These are phyloP conservation scores for Oreortyx pictus DNA, from an alignment of 2,797 vertebrate species.

Conservation along the genomic window DNA sequence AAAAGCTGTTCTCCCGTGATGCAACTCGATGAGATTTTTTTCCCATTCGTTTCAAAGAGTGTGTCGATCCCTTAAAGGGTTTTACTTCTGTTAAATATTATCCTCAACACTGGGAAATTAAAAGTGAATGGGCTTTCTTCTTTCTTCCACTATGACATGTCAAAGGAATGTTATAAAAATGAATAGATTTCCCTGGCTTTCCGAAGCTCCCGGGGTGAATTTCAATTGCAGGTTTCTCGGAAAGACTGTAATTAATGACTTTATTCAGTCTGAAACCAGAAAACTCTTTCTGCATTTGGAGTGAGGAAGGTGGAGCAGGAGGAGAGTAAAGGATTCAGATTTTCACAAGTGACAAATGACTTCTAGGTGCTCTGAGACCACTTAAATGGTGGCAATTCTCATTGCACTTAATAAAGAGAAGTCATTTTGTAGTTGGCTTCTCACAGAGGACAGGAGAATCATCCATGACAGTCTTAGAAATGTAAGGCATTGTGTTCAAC, in stretches of 20 bases:
- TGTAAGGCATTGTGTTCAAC: neutral
- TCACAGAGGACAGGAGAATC: neutral
- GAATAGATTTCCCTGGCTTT: conserved; percentile 33
- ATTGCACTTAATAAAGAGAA: neutral
- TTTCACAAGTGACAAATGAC: conserved; percentile 43
- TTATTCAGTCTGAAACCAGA: conserved; percentile 32
- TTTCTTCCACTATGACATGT: conserved; percentile 33
- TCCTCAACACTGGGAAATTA: conserved; percentile 54
- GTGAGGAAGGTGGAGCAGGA: conserved; percentile 25
- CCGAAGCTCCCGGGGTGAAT: conserved; percentile 22
- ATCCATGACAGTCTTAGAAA: neutral
- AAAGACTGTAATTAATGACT: conserved; percentile 60
- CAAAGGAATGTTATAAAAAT: conserved; percentile 26
- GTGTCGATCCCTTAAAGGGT: conserved; percentile 55
- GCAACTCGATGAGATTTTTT: conserved; percentile 32
- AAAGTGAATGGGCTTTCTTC: conserved; percentile 50
- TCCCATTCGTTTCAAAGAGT: conserved; percentile 46
- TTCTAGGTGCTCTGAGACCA: conserved; percentile 5
- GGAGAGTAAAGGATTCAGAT: conserved; percentile 56
- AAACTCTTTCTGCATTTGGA: conserved; percentile 60
- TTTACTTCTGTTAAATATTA: conserved; percentile 67
- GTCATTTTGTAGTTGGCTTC: neutral
- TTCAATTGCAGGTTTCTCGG: conserved; percentile 45
- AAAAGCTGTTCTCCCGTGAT: neutral
- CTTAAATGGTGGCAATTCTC: neutral